These are phyloP conservation scores for Rhizomys pruinosus DNA, from an alignment of 2,113 vertebrate species.

Conservation along the genomic window DNA sequence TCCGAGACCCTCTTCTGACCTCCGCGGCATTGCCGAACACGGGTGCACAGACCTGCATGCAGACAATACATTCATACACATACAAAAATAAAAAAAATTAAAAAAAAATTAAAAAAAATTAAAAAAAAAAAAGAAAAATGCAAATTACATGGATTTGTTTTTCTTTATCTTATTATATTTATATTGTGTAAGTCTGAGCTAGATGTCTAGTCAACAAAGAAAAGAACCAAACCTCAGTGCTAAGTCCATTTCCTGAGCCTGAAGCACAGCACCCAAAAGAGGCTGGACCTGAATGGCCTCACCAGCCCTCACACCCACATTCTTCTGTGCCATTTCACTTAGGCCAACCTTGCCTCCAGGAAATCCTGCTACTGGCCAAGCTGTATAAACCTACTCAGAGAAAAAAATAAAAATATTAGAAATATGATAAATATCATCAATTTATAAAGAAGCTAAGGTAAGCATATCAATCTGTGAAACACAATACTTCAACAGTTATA, in stretches of 20 bases:
- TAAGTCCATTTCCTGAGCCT: conserved; percentile 88
- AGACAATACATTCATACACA: too few relatives aligned
- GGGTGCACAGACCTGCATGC: too few relatives aligned
- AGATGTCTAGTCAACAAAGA: conserved; percentile 40
- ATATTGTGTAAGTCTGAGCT: not conserved
- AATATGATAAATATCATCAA: not conserved
- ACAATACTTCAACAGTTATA: not conserved
- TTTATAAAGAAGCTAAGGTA: too few relatives aligned
- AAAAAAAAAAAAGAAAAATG: too few relatives aligned
- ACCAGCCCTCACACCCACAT: conserved; percentile 89
- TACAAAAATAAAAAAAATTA: too few relatives aligned
- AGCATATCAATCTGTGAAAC: conserved; percentile 30
- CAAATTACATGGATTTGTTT: too few relatives aligned
- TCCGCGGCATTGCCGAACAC: too few relatives aligned
- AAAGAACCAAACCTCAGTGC: conserved; percentile 84
- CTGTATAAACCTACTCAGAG: conserved; percentile 90
- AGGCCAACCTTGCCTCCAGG: conserved; percentile 92
- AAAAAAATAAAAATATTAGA: conserved; percentile 5
- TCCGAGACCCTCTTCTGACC: too few relatives aligned
- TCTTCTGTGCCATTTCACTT: conserved; percentile 87
- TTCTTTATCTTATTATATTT: not conserved
- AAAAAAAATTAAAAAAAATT: too few relatives aligned
- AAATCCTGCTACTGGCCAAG: conserved; percentile 93
- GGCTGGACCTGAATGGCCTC: conserved; percentile 89
- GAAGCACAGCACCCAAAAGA: conserved; percentile 91